Evolutionary conservation across 2,888 invertebrate genomes (phyloP).

Genomic region (Keiferia lycopersicella): DNA sequence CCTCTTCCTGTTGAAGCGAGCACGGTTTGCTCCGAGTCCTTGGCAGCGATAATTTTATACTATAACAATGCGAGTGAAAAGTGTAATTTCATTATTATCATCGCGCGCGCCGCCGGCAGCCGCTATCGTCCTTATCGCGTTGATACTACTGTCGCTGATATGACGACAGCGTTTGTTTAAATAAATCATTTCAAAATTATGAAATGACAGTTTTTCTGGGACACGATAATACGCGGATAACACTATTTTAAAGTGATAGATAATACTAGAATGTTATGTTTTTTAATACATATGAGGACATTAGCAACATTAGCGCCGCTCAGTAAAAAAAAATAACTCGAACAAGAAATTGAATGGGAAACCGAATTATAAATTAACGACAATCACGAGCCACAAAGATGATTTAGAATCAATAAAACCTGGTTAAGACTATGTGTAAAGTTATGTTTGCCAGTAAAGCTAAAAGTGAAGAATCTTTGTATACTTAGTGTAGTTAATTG

Average conservation of each 20-base stretch:
- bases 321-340: no score
- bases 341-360: no score
- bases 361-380: no score
- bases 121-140: constrained; percentile 65
- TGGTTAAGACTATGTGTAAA: no score
- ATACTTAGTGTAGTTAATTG: no score
- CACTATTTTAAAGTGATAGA: background rate
- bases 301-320: no score
- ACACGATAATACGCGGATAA: background rate
- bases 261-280: no score
- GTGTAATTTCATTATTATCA: constrained; percentile 61
- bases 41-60: constrained; percentile 12
- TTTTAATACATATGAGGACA: no score
- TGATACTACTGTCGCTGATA: constrained; percentile 53
- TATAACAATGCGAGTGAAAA: constrained; percentile 46
- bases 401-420: no score
- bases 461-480: no score
- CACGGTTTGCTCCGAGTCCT: constrained; percentile 2
- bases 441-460: no score
- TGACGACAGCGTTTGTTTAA: constrained; percentile 48
- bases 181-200: constrained; percentile 33
- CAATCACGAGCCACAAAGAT: no score
- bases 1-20: background rate
- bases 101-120: constrained; percentile 65
- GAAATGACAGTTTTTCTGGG: background rate